Evolutionary conservation across 2,888 invertebrate genomes (phyloP), one percentile per base, ranked within the genome.

Genomic region (Epirrita christyi): DNA sequence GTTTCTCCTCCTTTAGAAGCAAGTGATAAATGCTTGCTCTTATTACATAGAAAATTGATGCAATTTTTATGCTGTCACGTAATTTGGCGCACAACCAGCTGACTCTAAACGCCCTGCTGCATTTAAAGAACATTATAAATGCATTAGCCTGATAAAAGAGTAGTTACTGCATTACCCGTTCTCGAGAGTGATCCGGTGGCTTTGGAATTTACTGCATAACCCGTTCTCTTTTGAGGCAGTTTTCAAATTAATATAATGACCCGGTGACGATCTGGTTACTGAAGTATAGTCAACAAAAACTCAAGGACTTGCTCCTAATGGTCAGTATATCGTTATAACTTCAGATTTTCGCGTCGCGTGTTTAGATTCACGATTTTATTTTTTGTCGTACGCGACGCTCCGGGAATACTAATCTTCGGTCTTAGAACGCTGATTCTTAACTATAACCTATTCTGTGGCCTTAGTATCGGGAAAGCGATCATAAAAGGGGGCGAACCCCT

Each of bases 121-220:
- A 71, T 75, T 73, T 70, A 72, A 67, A 68, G 64, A 61, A 74
- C 78, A 81, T 85, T 83, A 84, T 76, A 83, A 83, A 82, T 76
- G 78, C 81, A 85, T 84, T 85, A 83, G 73, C 54, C 64, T 66
- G 63, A 72, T 66, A 56, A 52, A 60, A n/a, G n/a, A n/a, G n/a
- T n/a, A n/a, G n/a, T n/a, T n/a, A n/a, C n/a, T n/a, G n/a, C n/a
- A n/a, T n/a, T n/a, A n/a, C n/a, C n/a, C n/a, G n/a, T n/a, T n/a
- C n/a, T n/a, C n/a, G n/a, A n/a, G n/a, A n/a, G n/a, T n/a, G n/a
- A n/a, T n/a, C n/a, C n/a, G n/a, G n/a, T n/a, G n/a, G n/a, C n/a
- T n/a, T n/a, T n/a, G n/a, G n/a, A n/a, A n/a, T n/a, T n/a, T n/a
- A n/a, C n/a, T n/a, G n/a, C n/a, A n/a, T n/a, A n/a, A n/a, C n/a